Base-by-base conservation (phyloP, 1,140 invertebrate genomes). In the Palaemon carinicauda region DNA sequence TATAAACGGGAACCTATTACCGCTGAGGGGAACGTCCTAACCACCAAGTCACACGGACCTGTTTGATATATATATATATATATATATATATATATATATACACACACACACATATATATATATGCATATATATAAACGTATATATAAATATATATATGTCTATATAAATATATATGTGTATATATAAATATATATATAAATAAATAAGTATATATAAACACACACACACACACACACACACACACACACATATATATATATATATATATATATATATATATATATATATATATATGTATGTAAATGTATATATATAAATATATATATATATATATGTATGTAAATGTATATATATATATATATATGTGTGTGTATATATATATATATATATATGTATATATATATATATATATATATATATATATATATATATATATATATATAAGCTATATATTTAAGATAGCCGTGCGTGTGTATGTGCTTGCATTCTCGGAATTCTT, bases 271-370 rank as follows among this genome's bases (percentile, higher is more conserved):
- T 65, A 65, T 65, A 19, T 65, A 65, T 65, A 65, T 14, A 65
- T 65, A 65, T 65, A 65, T 65, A 65, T 65, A 65, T 65, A 65
- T 65, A 65, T 65, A 19, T n/a, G 27, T 65, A 65, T 65, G 27
- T 65, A 65, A n/a, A 65, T 65, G 21, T 65, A 65, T 65, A 65
- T 65, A 65, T 65, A n/a, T 65, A 65, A n/a, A 14, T 65, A 65
- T 65, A n/a, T 65, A 65, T 65, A 65, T 65, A 65, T 65, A 65
- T 65, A 65, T 65, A 65, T 65, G 21, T 65, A 65, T 65, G 21
- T 65, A 65, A n/a, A 65, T 65, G 21, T 65, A 65, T 65, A 65
- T 65, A 65, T 65, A 65, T 65, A 65, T 65, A 65, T n/a, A 65
- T 65, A 69, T 69, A 69, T 69, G 9, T 69, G 24, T 27, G 24